Evolutionary conservation across 2,113 vertebrate species (phyloP), one percentile per base, ranked within the genome.

Genomic region (Phodopus roborovskii): DNA sequence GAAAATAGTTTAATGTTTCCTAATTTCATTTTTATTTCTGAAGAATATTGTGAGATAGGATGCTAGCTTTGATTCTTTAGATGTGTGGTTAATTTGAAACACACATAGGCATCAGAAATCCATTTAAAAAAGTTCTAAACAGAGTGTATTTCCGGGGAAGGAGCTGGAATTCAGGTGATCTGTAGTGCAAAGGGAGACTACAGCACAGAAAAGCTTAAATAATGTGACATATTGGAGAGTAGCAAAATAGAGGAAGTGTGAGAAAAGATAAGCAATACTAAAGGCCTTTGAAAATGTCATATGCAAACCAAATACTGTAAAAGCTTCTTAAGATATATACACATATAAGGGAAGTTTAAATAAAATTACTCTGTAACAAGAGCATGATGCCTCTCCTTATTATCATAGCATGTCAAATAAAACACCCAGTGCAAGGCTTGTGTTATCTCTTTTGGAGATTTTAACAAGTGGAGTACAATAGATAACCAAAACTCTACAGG

Each of bases 1-100:
- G 77, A 73, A 97, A 97, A 56, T 10, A 84, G 89, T 96, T 95
- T 95, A 97, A 94, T 97, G 97, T 97, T 98, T 98, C 96, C 96
- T 88, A 62, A 64, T 30, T 64, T 64, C n/a, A 28, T 66, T 33
- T 30, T 64, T 84, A 64, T 4, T 28, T 15, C 6, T 84, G 39
- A 64, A 64, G 15, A 64, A 45, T 42, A 42, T 60, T 82, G 7
- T 39, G n/a, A 20, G 42, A 3, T 62, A 26, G 22, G 56, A 28
- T 62, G n/a, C n/a, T 60, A 42, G 79, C 28, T 83, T 42, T 42
- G n/a, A 62, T 3, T 60, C 22, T 60, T 60, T 42, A 83, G 56
- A 28, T 60, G 12, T 83, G 24, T 17, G 22, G 12, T 60, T 62
- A 15, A 60, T 26, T 30, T 77, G 12, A 1, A 42, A 9, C 15